These are phyloP conservation scores for Oncorhynchus keta DNA, from an alignment of 2,113 vertebrate genomes.

Conservation along the genomic window DNA sequence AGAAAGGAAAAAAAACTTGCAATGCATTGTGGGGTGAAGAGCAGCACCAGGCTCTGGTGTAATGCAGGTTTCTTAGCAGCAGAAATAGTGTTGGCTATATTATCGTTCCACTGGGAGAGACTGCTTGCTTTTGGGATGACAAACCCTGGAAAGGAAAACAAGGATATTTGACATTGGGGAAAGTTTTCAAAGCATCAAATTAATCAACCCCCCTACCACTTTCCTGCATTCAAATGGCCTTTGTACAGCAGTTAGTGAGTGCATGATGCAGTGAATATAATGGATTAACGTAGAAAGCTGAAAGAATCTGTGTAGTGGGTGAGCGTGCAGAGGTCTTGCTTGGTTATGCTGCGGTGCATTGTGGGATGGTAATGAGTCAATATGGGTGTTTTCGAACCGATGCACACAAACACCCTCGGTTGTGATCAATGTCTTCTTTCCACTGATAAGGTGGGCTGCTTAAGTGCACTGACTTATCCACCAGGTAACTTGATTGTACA, in stretches of 20 bases:
- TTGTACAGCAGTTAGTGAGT: neutral
- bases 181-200: conserved; percentile 58
- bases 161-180: conserved; percentile 73
- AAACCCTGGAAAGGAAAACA: conserved; percentile 86
- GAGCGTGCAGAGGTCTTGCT: conserved; percentile 34
- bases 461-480: neutral
- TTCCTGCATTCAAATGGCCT: neutral
- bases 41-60: conserved; percentile 76
- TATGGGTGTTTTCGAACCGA: too few relatives aligned
- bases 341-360: conserved; percentile 40
- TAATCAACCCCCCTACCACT: neutral
- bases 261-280: neutral
- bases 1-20: conserved; percentile 61
- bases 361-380: conserved; percentile 41
- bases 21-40: conserved; percentile 73
- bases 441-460: neutral
- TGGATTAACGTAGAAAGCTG: conserved; percentile 17
- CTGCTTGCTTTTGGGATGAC: conserved; percentile 88
- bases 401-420: conserved; percentile 11
- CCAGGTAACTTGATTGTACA: neutral
- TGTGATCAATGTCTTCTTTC: conserved; percentile 21
- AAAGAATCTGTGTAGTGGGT: conserved; percentile 33
- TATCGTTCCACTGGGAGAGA: conserved; percentile 89
- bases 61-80: conserved; percentile 84
- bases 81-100: conserved; percentile 83